phyloP scores from a whole-genome alignment of 2,113 vertebrate genomes.

The Gila orcuttii region DNA sequence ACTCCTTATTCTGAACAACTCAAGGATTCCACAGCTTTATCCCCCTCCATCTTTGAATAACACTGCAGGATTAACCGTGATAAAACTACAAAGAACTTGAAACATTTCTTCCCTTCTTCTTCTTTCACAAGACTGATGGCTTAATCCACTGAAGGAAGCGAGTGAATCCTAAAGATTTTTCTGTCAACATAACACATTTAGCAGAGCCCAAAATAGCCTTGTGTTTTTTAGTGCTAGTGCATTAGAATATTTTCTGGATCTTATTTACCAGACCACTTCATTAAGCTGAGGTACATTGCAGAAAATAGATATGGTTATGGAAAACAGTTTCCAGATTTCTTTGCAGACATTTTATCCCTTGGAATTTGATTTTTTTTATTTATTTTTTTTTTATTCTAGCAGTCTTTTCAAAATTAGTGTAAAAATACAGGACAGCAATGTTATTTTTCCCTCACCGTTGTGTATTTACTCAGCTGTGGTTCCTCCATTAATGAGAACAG shows the following conservation, averaged over 20 bases:
- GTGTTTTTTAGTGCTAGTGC: not conserved
- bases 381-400: no score
- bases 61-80: slow-evolving; percentile 27
- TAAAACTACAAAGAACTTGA: slow-evolving; percentile 38
- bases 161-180: not conserved
- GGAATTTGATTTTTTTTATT: no score
- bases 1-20: not conserved
- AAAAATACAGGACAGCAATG: not conserved
- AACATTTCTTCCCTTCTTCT: not conserved
- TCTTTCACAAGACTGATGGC: slow-evolving; percentile 3
- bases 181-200: not conserved
- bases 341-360: not conserved
- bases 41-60: slow-evolving; percentile 33
- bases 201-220: not conserved
- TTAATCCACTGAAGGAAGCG: slow-evolving; percentile 11
- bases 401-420: not conserved
- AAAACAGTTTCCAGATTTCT: not conserved
- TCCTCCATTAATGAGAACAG: slow-evolving; percentile 37
- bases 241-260: not conserved
- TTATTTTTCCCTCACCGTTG: not conserved
- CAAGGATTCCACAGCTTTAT: slow-evolving; percentile 18
- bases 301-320: not conserved
- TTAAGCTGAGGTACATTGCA: not conserved
- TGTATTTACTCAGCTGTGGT: slow-evolving; percentile 21
- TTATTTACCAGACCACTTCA: not conserved